Percentiles rank a stretch among this genome's conserved stretches.
phyloP scores from a whole-genome alignment of 2,113 vertebrate genomes.

The Nymphicus hollandicus region DNA sequence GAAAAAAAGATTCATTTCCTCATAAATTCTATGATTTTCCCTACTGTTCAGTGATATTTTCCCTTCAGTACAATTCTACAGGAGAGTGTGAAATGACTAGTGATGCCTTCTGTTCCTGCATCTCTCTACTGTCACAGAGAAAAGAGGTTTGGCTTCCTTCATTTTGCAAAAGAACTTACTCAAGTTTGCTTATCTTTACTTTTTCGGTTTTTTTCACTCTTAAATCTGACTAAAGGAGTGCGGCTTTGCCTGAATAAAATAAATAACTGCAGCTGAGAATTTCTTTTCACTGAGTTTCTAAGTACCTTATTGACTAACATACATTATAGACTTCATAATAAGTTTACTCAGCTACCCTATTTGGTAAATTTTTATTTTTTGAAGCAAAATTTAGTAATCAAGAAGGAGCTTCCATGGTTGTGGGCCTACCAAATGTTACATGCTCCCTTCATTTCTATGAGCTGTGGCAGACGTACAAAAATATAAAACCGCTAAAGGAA shows the following conservation, averaged over 20 bases:
- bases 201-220: rapidly evolving
- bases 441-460: neutral
- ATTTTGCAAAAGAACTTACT: neutral
- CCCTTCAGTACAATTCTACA: neutral
- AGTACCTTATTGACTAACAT: neutral
- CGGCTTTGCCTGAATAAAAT: neutral
- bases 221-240: neutral
- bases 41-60: neutral
- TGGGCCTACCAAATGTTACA: neutral
- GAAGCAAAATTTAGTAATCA: neutral
- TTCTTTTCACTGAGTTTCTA: neutral
- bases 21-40: neutral
- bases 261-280: neutral
- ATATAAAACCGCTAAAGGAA: neutral
- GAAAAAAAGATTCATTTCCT: neutral
- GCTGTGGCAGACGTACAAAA: neutral
- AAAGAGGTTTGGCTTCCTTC: neutral
- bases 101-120: neutral
- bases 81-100: neutral
- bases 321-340: neutral
- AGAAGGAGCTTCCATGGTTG: neutral
- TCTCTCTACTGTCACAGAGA: neutral
- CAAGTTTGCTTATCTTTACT: neutral
- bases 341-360: neutral
- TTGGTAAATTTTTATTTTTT: neutral